These are phyloP conservation scores for Paracanthobrama guichenoti DNA, from an alignment of 2,113 vertebrate species.

Conservation along the genomic window DNA sequence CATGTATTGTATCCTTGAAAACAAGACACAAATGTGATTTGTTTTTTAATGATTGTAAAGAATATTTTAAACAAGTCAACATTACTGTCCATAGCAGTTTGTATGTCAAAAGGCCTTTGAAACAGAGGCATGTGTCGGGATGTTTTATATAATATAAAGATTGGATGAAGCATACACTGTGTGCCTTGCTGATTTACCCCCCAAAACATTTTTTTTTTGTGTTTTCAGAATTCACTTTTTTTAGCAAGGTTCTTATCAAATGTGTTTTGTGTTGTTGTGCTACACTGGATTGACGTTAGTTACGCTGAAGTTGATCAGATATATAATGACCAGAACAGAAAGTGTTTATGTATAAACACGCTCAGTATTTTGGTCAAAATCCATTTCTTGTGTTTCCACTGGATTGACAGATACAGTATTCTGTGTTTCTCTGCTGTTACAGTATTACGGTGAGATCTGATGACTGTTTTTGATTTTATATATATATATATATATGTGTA, in stretches of 20 bases:
- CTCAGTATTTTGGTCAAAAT: background rate
- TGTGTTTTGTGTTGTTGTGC: background rate
- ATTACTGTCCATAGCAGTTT: background rate
- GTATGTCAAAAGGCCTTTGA: background rate
- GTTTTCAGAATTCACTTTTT: background rate
- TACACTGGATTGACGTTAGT: background rate
- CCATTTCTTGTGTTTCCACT: background rate
- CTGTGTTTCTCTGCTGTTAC: background rate
- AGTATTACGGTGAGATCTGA: slow-evolving; percentile 16
- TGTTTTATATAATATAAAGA: background rate
- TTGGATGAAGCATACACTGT: background rate
- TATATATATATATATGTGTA: slow-evolving; percentile 27
- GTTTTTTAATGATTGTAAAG: background rate
- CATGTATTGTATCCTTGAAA: background rate
- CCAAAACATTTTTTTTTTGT: no score
- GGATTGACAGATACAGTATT: slow-evolving; percentile 21
- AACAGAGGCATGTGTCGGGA: background rate
- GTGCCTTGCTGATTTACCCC: slow-evolving; percentile 34
- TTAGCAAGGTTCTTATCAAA: background rate
- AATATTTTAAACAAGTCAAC: background rate
- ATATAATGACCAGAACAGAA: background rate
- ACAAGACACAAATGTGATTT: background rate
- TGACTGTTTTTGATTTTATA: slow-evolving; percentile 10
- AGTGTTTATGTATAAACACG: background rate
- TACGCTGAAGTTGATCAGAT: background rate